phyloP scores from a whole-genome alignment of 1,140 invertebrate species.

The Piezodorus guildinii region DNA sequence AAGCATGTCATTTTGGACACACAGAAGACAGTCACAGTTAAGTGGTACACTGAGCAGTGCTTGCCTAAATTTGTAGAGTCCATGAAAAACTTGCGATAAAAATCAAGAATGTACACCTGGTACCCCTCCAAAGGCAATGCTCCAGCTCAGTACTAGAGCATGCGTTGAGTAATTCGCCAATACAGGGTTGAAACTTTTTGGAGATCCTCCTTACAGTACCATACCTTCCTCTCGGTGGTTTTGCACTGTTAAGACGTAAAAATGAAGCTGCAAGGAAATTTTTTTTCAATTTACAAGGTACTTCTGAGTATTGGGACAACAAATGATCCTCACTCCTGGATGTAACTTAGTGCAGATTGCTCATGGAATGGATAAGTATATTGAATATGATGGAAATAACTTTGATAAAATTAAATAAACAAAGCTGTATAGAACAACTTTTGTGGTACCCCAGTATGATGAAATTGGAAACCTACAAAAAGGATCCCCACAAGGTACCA shows the following conservation, averaged over 20 bases:
- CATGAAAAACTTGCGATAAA: neutral
- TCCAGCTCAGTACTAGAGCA: neutral
- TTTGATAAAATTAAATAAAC: no score
- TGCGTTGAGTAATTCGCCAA: neutral
- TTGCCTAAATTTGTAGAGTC: neutral
- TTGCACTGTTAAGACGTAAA: neutral
- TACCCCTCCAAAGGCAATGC: neutral
- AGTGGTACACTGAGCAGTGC: no score
- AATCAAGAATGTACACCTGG: neutral
- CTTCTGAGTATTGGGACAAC: conserved; percentile 4
- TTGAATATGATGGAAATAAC: no score
- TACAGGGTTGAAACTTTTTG: neutral
- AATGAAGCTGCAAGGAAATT: neutral
- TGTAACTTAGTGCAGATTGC: neutral
- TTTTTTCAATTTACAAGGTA: neutral
- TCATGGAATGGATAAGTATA: neutral
- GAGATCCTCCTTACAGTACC: neutral
- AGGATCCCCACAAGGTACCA: no score
- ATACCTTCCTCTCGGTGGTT: neutral
- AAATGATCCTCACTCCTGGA: neutral
- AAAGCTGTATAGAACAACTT: no score
- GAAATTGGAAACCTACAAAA: no score
- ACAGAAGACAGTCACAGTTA: neutral
- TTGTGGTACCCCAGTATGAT: no score
- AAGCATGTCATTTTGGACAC: neutral